These are phyloP conservation scores for Ophion slaviceki DNA, from an alignment of 2,888 invertebrate species.

Conservation along the genomic window DNA sequence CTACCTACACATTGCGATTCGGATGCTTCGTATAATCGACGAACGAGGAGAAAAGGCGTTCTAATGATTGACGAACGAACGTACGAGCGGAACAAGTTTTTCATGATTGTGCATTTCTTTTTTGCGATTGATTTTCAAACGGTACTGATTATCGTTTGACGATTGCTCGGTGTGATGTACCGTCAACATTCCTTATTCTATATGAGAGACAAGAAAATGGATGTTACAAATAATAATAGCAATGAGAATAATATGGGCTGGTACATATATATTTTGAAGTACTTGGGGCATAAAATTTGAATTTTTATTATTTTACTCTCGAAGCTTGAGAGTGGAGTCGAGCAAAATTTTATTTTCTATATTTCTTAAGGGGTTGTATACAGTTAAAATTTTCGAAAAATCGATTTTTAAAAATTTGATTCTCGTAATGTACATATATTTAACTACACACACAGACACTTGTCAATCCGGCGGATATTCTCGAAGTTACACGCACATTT, in stretches of 20 bases:
- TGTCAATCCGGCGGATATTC: too few relatives aligned
- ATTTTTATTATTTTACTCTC: too few relatives aligned
- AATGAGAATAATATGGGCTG: not conserved
- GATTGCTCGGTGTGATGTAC: slow-evolving; percentile 27
- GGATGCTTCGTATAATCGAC: slow-evolving; percentile 58
- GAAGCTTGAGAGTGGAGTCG: too few relatives aligned
- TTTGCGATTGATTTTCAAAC: not conserved
- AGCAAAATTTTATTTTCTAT: too few relatives aligned
- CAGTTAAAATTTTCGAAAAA: too few relatives aligned
- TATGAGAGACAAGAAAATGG: slow-evolving; percentile 32
- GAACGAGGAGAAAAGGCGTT: slow-evolving; percentile 53
- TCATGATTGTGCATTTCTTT: slow-evolving; percentile 37
- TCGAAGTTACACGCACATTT: too few relatives aligned
- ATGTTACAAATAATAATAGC: slow-evolving; percentile 8
- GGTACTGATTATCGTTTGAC: slow-evolving; percentile 26
- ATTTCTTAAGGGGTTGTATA: too few relatives aligned
- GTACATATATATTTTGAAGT: not conserved
- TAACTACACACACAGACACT: too few relatives aligned
- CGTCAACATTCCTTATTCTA: slow-evolving; percentile 34
- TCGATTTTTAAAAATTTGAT: too few relatives aligned
- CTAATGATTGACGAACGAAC: slow-evolving; percentile 59
- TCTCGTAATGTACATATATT: too few relatives aligned
- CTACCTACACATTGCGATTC: slow-evolving; percentile 63
- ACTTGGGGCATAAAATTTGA: too few relatives aligned
- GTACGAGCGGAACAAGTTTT: slow-evolving; percentile 48